Conservation (phyloP, 1,140 invertebrate genomes). For the Calycopis cecrops region DNA sequence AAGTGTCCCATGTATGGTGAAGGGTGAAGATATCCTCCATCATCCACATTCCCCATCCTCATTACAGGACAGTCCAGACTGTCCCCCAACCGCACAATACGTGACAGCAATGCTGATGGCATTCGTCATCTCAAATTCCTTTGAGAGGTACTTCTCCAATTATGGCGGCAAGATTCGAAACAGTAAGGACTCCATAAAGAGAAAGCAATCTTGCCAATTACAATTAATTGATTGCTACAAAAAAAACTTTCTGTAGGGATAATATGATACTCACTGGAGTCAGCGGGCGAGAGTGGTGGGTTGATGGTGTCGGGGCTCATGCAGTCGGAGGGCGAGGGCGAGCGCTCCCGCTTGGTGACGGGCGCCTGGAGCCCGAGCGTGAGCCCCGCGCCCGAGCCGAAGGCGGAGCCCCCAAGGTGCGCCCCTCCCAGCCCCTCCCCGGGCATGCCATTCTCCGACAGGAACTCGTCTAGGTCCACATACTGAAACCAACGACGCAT, state of each 20-base stretch:
- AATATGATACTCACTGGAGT: slow-evolving; percentile 83
- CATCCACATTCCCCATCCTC: no score
- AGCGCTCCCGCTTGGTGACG: slow-evolving; percentile 84
- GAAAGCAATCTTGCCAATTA: no score
- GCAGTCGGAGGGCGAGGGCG: slow-evolving; percentile 88
- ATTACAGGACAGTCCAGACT: no score
- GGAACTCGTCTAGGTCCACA: slow-evolving; percentile 96
- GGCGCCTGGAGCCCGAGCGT: slow-evolving; percentile 76
- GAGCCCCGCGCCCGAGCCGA: slow-evolving; percentile 73
- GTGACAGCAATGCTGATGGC: no score
- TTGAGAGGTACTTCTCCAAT: no score
- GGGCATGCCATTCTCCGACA: slow-evolving; percentile 94
- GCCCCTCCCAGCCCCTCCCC: slow-evolving; percentile 82
- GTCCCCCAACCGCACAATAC: no score
- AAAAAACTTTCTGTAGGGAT: background rate
- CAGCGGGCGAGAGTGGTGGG: slow-evolving; percentile 87
- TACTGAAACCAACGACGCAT: slow-evolving; percentile 80
- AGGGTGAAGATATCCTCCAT: no score
- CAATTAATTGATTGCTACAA: background rate
- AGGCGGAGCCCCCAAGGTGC: slow-evolving; percentile 75
- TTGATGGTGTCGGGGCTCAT: slow-evolving; percentile 90
- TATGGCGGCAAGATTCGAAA: no score
- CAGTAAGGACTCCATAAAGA: no score
- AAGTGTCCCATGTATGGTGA: no score
- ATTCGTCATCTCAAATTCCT: no score